Evolutionary conservation across 2,888 invertebrate species (phyloP).

Genomic region (Desoria tigrina): DNA sequence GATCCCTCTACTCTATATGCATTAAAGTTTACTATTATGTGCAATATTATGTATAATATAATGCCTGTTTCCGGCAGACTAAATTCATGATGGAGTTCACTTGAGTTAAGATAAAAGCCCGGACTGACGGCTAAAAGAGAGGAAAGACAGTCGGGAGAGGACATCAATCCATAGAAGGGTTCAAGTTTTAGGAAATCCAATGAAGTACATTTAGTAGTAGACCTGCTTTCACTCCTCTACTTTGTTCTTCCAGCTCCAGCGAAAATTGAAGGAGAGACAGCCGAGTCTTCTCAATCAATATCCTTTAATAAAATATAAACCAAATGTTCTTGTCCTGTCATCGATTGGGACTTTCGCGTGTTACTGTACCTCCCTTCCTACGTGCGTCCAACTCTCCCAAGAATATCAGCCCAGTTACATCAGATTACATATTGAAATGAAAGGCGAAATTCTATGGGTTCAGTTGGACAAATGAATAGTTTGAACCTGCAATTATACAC

Average conservation of each 20-base stretch:
- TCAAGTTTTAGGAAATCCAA: not conserved
- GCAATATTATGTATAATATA: too few species aligned
- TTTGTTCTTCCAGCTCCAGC: not conserved
- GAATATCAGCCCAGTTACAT: not conserved
- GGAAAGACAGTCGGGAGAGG: not conserved
- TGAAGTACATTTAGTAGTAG: not conserved
- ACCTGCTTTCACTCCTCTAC: not conserved
- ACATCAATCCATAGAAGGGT: not conserved
- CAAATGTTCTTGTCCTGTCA: constrained; percentile 5
- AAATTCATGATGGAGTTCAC: too few species aligned
- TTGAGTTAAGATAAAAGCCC: not conserved
- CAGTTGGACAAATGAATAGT: not conserved
- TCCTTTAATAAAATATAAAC: constrained; percentile 16
- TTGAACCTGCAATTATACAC: too few species aligned
- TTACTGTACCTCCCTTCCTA: not conserved
- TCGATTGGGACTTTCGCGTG: constrained; percentile 4
- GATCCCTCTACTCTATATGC: too few species aligned
- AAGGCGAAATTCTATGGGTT: not conserved
- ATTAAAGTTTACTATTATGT: too few species aligned
- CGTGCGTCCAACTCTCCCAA: not conserved
- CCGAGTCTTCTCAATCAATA: constrained; percentile 9
- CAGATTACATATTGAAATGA: not conserved
- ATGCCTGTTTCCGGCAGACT: too few species aligned
- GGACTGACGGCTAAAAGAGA: not conserved
- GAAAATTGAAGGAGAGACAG: not conserved